Percentiles rank a stretch among this genome's conserved stretches.
phyloP scores from a whole-genome alignment of 2,888 invertebrate species.

The Himalopsyche anomala region DNA sequence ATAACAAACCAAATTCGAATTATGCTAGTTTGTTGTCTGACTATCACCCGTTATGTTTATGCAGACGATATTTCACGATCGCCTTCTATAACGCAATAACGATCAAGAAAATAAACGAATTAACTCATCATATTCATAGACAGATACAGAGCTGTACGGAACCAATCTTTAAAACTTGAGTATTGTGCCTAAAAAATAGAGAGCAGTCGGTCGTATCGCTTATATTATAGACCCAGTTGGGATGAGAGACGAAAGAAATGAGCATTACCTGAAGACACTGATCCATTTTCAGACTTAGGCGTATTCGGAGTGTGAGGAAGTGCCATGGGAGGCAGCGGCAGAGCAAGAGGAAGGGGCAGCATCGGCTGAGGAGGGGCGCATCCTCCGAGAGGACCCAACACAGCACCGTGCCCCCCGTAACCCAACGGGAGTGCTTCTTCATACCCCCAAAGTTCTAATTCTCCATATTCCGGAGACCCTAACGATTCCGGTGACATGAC shows the following conservation, averaged over 20 bases:
- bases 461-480: conserved; percentile 86
- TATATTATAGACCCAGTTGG: too few relatives aligned
- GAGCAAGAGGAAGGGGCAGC: conserved; percentile 73
- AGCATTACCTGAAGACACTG: conserved; percentile 75
- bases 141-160: too few relatives aligned
- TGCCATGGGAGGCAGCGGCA: conserved; percentile 74
- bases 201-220: too few relatives aligned
- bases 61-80: too few relatives aligned
- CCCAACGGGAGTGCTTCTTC: conserved; percentile 74
- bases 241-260: not conserved
- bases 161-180: too few relatives aligned
- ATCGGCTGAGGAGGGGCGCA: conserved; percentile 73
- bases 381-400: conserved; percentile 73
- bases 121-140: too few relatives aligned
- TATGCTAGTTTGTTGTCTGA: too few relatives aligned
- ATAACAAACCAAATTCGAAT: too few relatives aligned
- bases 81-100: too few relatives aligned
- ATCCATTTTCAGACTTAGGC: conserved; percentile 77
- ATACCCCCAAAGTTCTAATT: conserved; percentile 89
- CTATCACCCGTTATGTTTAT: too few relatives aligned
- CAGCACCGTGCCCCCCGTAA: conserved; percentile 70
- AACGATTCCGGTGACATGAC: conserved; percentile 87
- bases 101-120: too few relatives aligned
- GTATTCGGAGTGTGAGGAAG: conserved; percentile 74
- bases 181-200: too few relatives aligned